Conservation (phyloP, 2,113 vertebrate species). For the Scolopax mira region DNA sequence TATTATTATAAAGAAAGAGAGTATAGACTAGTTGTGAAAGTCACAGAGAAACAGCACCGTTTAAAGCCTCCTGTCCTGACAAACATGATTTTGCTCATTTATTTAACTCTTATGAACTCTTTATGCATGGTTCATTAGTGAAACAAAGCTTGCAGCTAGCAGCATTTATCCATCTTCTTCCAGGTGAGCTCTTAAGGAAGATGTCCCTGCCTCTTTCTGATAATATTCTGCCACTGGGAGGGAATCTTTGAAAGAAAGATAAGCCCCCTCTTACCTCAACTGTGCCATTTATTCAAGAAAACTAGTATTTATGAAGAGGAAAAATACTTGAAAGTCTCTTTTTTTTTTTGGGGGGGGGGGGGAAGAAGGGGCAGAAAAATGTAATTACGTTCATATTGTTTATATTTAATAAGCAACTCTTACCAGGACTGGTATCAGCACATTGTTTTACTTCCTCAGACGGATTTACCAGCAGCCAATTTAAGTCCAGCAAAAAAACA, state of each 20-base stretch:
- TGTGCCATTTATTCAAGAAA: background rate
- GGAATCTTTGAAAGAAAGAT: constrained; percentile 44
- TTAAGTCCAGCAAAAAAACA: too few species aligned
- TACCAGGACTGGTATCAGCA: background rate
- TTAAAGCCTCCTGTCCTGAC: background rate
- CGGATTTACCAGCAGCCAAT: background rate
- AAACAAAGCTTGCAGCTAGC: background rate
- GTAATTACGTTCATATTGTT: background rate
- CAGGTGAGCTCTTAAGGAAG: background rate
- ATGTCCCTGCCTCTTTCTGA: background rate
- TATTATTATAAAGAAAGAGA: background rate
- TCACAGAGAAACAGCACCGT: background rate
- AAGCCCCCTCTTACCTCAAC: background rate
- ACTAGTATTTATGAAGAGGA: background rate
- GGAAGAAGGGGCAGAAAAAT: background rate
- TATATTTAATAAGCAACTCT: background rate
- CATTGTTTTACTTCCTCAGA: background rate
- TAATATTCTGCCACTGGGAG: constrained; percentile 41
- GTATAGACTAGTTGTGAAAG: background rate
- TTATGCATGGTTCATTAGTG: background rate
- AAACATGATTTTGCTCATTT: background rate
- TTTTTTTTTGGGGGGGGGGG: background rate
- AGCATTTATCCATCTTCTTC: background rate
- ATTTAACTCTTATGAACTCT: background rate
- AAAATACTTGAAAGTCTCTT: background rate